Base-by-base conservation (phyloP, 2,888 invertebrate genomes). In the Boloria selene region DNA sequence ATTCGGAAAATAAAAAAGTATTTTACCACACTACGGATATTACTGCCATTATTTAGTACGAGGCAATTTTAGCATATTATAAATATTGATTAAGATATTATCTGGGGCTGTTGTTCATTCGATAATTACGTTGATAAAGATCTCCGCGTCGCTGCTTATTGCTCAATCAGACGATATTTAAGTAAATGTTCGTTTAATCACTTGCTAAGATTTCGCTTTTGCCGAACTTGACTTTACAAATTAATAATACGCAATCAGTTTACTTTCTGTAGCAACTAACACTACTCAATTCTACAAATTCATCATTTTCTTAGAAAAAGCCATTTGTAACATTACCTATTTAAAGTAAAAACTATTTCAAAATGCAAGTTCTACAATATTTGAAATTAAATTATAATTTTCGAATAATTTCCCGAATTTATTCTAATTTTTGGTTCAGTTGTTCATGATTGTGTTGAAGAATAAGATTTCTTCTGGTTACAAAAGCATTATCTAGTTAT, bases 41-140 rank as follows among this genome's bases (percentile, higher is more conserved):
- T 10, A 49, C 26, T 13, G 6, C 31, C 17, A 49, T 47, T 17
- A 26, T 49, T 49, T 31, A 17, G 45, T 59, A 14, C 49, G 31
- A 31, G 47, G 17, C 26, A 59, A 59, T 59, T 49, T 49, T 49
- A 59, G 13, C 31, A 59, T 59, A 59, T 59, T 59, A 49, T 59
- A 59, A 49, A 49, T 59, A 59, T 59, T 59, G 59, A 59, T 59
- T 59, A 59, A 59, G 59, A 59, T 59, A 17, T 59, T 49, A 49
- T 59, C 59, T 45, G 59, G 13, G 59, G 31, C 59, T 47, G 47
- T 53, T 56, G 31, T 56, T 55, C 54, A 59, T 38, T 42, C 31
- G 31, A 38, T 38, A 38, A 55, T 26, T 50, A 16, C 45, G 38
- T 44, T 42, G 68, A 68, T 65, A 68, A 65, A 51, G 49, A 68